These are phyloP conservation scores for Paraescarpia echinospica DNA, from an alignment of 1,140 invertebrate species.

Conservation along the genomic window DNA sequence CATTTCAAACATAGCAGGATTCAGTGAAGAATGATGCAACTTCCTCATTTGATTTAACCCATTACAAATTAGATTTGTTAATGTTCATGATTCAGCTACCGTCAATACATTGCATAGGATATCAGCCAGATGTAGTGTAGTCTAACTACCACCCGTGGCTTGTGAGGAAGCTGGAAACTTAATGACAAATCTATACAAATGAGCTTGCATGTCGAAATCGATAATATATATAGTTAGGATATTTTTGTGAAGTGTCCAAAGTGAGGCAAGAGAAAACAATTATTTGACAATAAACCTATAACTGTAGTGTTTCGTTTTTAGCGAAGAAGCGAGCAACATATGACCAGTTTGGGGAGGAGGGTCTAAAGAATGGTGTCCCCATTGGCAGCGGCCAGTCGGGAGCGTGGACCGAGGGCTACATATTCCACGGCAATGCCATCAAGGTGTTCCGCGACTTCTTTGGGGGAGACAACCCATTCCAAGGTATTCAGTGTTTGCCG, in stretches of 20 bases:
- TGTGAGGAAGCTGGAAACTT: too few relatives aligned
- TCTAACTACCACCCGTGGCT: too few relatives aligned
- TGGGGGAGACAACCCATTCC: slow-evolving; percentile 59
- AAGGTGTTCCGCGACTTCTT: slow-evolving; percentile 60
- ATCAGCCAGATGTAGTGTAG: too few relatives aligned
- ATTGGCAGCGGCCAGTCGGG: slow-evolving; percentile 47
- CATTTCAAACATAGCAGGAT: too few relatives aligned
- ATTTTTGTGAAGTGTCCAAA: background rate
- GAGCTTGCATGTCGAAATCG: too few relatives aligned
- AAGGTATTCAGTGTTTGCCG: slow-evolving; percentile 42
- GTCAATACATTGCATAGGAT: too few relatives aligned
- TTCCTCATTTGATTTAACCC: too few relatives aligned
- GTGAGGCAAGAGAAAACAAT: background rate
- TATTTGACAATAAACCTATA: background rate
- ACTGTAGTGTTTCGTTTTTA: slow-evolving; percentile 32
- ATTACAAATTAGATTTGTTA: too few relatives aligned
- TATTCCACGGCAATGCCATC: slow-evolving; percentile 57
- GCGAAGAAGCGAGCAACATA: slow-evolving; percentile 56
- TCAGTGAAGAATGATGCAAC: background rate
- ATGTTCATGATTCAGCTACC: too few relatives aligned
- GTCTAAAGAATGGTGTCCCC: slow-evolving; percentile 58
- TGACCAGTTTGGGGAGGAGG: slow-evolving; percentile 61
- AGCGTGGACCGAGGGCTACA: slow-evolving; percentile 58
- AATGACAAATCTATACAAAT: too few relatives aligned
- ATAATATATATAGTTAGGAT: background rate